Base-by-base conservation (phyloP, 1,140 invertebrate genomes). In the Drosophila suzukii region DNA sequence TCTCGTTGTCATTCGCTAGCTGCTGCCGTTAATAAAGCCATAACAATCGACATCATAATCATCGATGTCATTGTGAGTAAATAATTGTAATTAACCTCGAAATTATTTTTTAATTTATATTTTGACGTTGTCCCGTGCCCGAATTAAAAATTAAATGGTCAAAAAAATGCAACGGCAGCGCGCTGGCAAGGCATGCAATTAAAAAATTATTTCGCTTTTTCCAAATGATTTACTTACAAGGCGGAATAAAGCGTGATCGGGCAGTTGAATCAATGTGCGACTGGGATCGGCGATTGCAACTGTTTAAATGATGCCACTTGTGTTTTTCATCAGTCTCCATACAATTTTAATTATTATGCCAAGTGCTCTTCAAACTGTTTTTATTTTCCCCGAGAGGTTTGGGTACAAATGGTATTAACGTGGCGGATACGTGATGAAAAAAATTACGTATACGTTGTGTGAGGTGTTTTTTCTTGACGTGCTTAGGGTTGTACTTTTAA, bases 1-100 rank as follows among this genome's bases (percentile, higher is more conserved):
- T 38, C 43, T 44, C 13, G 41, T 27, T 44, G 36, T 43, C 44
- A 47, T 39, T 55, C 36, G 36, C 34, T 39, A n/a, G 41, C 41
- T 8, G 53, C 38, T 53, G 60, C 51, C 24, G 75, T 78, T 78
- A 78, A 78, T 78, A 78, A 78, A 78, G 76, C 75, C 75, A 78
- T 78, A 78, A 78, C 76, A 78, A 78, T 78, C 75, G 67, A 78
- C 76, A 78, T 78, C 58, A 78, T 78, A 78, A 78, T 78, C 68
- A 78, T 78, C 60, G 75, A 65, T 78, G 75, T 78, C 76, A 78
- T 78, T 78, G 55, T 72, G 67, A 73, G 75, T 78, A 73, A 66
- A 78, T 78, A 78, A 78, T 78, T 78, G 76, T 78, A 78, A 78
- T 78, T 78, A 78, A 78, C 76, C 68, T 58, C 60, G 60, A 78